Evolutionary conservation across 2,113 vertebrate species (phyloP).

Genomic region (Tachycineta bicolor): DNA sequence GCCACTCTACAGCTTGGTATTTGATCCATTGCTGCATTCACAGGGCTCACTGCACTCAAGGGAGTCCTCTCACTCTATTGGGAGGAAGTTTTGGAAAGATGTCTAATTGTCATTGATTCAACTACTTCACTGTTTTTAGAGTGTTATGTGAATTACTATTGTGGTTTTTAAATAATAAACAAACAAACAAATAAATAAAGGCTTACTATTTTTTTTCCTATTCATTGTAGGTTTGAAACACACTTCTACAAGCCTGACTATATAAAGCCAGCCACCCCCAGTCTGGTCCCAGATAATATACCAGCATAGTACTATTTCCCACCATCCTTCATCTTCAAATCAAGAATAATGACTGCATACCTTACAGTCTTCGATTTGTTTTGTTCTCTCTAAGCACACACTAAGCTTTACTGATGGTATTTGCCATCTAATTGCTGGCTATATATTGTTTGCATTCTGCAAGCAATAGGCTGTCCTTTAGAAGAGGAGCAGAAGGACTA

Average conservation of each 20-base stretch:
- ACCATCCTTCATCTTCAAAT: not conserved
- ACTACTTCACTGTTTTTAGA: not conserved
- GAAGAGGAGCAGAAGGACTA: not conserved
- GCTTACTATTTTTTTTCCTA: not conserved
- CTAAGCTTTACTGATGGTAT: not conserved
- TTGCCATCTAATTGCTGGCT: not conserved
- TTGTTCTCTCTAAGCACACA: not conserved
- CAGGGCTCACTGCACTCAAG: not conserved
- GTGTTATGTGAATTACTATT: not conserved
- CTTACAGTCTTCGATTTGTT: not conserved
- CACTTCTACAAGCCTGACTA: not conserved
- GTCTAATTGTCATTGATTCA: not conserved
- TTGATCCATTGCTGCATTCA: not conserved
- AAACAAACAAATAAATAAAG: not conserved
- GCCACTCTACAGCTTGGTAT: not conserved
- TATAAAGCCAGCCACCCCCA: not conserved
- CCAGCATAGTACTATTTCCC: not conserved
- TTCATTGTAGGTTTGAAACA: not conserved
- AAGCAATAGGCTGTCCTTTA: not conserved
- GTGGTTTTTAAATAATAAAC: too few relatives aligned
- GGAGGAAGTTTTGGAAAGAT: not conserved
- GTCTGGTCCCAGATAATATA: not conserved
- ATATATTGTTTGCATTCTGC: not conserved
- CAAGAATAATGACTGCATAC: not conserved
- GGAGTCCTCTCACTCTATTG: not conserved